phyloP scores from a whole-genome alignment of 2,113 vertebrate species.

The Syrmaticus mikado region DNA sequence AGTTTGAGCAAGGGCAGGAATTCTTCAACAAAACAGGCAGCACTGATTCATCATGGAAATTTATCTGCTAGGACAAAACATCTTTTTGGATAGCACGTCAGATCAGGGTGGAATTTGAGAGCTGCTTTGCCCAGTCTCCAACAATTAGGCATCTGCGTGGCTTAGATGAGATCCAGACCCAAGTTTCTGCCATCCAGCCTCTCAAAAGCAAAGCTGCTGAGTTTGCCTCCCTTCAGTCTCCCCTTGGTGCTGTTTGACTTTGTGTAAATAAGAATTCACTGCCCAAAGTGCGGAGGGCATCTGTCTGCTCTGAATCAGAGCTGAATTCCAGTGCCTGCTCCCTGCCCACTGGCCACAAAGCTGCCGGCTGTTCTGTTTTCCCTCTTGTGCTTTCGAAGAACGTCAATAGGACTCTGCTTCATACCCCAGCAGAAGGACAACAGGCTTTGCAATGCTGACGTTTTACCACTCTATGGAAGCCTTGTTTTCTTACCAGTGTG shows the following conservation, averaged over 20 bases:
- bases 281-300: background rate
- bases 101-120: background rate
- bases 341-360: background rate
- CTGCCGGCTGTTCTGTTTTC: background rate
- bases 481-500: background rate
- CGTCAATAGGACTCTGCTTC: rapidly evolving
- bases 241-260: background rate
- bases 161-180: background rate
- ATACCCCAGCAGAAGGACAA: background rate
- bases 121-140: background rate
- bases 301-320: background rate
- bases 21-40: background rate
- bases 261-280: background rate
- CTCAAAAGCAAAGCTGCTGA: background rate
- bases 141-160: rapidly evolving
- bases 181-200: background rate
- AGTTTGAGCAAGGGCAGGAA: background rate
- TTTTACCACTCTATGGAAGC: background rate
- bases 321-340: background rate
- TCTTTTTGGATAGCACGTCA: rapidly evolving
- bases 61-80: background rate
- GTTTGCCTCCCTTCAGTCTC: rapidly evolving
- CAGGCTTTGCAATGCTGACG: background rate
- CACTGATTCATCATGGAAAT: background rate
- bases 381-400: background rate